A percentile compares a stretch with the other conserved stretches of the same genome.
Evolutionary conservation across 37 sponge, comb jelly and placozoan genomes (phyloP).

Genomic region (Ephydatia muelleri): DNA sequence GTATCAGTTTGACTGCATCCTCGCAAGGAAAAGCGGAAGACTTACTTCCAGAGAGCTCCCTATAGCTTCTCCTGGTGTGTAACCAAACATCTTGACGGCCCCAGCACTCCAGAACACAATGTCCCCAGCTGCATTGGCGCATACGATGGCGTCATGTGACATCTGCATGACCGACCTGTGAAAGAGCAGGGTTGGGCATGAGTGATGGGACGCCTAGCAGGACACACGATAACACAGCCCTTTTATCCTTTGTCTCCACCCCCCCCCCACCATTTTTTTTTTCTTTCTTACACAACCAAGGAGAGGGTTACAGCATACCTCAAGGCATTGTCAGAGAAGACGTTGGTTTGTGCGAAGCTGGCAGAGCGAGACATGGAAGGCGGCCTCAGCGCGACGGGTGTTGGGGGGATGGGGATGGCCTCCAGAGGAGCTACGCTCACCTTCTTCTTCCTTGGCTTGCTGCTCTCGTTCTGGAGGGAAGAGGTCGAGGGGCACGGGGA

Average conservation of each 20-base stretch:
- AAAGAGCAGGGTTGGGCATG: neutral
- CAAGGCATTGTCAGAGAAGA: conserved; percentile 43
- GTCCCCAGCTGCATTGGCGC: conserved; percentile 56
- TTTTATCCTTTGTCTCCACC: too few species aligned
- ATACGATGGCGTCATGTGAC: conserved; percentile 66
- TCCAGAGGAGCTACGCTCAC: conserved; percentile 52
- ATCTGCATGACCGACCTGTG: conserved; percentile 56
- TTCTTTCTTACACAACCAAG: too few species aligned
- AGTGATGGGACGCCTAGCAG: too few species aligned
- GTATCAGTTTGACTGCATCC: neutral
- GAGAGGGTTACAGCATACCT: too few species aligned
- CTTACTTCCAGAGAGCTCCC: conserved; percentile 55
- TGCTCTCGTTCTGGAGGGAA: neutral
- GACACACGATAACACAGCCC: too few species aligned
- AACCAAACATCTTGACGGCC: conserved; percentile 72
- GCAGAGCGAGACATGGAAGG: conserved; percentile 16
- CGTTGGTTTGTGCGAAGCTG: conserved; percentile 15
- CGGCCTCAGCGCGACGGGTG: conserved; percentile 24
- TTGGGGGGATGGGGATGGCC: conserved; percentile 30
- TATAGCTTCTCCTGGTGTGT: conserved; percentile 68
- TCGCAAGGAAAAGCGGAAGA: too few species aligned
- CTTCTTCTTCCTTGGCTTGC: conserved; percentile 45
- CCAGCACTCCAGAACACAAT: conserved; percentile 67
- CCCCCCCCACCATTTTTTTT: too few species aligned
- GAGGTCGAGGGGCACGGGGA: conserved; percentile 8